Percentiles rank a stretch among this genome's conserved stretches.
Evolutionary conservation across 2,888 invertebrate species (phyloP).

Genomic region (Cheilosia vulpina): DNA sequence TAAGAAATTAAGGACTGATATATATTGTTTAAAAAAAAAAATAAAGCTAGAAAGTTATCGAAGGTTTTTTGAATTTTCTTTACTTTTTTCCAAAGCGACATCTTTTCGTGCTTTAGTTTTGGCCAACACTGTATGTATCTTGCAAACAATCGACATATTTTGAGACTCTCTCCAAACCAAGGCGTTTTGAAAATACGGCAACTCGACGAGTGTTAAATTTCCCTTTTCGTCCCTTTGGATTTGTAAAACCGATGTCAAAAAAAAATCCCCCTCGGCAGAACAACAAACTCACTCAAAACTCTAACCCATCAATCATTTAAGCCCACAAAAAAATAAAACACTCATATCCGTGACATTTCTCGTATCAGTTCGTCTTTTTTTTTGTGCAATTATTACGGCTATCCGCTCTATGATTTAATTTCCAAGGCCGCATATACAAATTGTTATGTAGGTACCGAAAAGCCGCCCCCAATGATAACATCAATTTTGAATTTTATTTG

Average conservation of each 20-base stretch:
- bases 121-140: too few species aligned
- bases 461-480: constrained; percentile 49
- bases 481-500: constrained; percentile 60
- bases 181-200: too few species aligned
- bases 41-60: too few species aligned
- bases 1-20: too few species aligned
- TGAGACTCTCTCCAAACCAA: too few species aligned
- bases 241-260: neutral
- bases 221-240: neutral
- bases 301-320: constrained; percentile 14
- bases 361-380: constrained; percentile 6
- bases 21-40: too few species aligned
- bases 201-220: neutral
- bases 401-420: constrained; percentile 31
- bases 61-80: too few species aligned
- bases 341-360: constrained; percentile 21
- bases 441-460: neutral
- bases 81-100: too few species aligned
- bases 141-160: too few species aligned
- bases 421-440: constrained; percentile 11
- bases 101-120: too few species aligned
- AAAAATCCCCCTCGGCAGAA: neutral
- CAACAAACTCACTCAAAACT: neutral
- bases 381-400: constrained; percentile 12
- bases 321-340: neutral